Percentiles rank a stretch among this genome's conserved stretches.
phyloP scores from a whole-genome alignment of 2,797 vertebrate species.

The Denticeps clupeoides region DNA sequence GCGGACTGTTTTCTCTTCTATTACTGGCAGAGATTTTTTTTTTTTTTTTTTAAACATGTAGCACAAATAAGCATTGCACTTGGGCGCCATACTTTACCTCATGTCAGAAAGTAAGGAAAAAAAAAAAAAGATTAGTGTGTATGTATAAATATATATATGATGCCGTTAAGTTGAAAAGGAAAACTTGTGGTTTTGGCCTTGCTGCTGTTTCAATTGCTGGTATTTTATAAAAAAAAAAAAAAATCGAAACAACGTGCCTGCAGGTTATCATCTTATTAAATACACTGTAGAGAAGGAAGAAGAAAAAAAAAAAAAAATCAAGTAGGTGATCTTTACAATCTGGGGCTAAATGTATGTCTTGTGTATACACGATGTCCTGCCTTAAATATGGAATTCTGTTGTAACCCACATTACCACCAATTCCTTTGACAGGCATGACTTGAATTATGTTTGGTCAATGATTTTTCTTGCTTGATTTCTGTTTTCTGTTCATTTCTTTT shows the following conservation, averaged over 20 bases:
- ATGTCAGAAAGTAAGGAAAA: slow-evolving; percentile 62
- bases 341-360: slow-evolving; percentile 31
- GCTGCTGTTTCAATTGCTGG: slow-evolving; percentile 75
- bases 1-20: slow-evolving; percentile 54
- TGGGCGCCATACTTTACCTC: slow-evolving; percentile 90
- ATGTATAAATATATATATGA: slow-evolving; percentile 32
- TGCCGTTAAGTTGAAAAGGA: slow-evolving; percentile 56
- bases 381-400: slow-evolving; percentile 34
- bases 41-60: slow-evolving; percentile 66
- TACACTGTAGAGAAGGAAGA: slow-evolving; percentile 45
- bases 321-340: slow-evolving; percentile 29
- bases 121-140: slow-evolving; percentile 33
- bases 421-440: slow-evolving; percentile 34
- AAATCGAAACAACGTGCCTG: slow-evolving; percentile 58
- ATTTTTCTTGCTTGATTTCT: background rate
- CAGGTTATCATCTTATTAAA: slow-evolving; percentile 43
- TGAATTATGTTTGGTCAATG: slow-evolving; percentile 19
- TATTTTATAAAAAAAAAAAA: slow-evolving; percentile 54
- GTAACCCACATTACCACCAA: slow-evolving; percentile 21
- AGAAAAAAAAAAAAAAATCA: slow-evolving; percentile 14
- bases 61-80: slow-evolving; percentile 93
- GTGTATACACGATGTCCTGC: slow-evolving; percentile 35
- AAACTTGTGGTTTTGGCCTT: slow-evolving; percentile 66
- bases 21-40: slow-evolving; percentile 37
- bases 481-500: background rate